Conservation (phyloP, 64 coral and sea anemone species). For the Montipora efflorescens region DNA sequence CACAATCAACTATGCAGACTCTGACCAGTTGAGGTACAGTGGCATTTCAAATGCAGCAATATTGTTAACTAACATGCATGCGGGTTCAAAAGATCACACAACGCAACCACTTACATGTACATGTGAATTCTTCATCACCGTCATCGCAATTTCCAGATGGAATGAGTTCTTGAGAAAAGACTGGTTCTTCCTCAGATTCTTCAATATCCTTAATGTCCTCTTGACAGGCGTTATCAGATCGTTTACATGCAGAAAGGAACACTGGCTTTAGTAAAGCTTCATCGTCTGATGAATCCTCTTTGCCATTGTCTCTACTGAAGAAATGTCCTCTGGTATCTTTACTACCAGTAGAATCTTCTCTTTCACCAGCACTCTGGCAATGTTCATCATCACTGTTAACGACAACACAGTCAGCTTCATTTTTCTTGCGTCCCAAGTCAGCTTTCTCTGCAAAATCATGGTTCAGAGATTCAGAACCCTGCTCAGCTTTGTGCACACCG, state of each 20-base stretch:
- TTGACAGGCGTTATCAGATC: background rate
- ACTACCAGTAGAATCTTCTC: background rate
- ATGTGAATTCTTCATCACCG: slow-evolving; percentile 16
- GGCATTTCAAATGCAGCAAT: too few relatives aligned
- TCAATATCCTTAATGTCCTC: background rate
- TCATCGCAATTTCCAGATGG: slow-evolving; percentile 24
- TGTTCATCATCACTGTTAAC: background rate
- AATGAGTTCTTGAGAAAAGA: slow-evolving; percentile 30
- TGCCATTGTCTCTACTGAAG: background rate
- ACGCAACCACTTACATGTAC: background rate
- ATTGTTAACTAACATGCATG: too few relatives aligned
- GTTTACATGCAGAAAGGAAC: slow-evolving; percentile 17
- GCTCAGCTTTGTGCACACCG: background rate
- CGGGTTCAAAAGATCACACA: background rate
- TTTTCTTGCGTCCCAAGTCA: background rate
- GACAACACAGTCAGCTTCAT: background rate
- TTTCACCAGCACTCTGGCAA: background rate
- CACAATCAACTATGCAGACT: too few relatives aligned
- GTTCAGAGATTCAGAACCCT: background rate
- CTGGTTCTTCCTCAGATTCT: background rate
- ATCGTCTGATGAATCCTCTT: background rate
- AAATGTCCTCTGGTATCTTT: too few relatives aligned
- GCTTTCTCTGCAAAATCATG: background rate
- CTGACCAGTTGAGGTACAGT: too few relatives aligned
- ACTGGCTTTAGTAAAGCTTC: slow-evolving; percentile 10